Evolutionary conservation across 2,113 vertebrate species (phyloP).

Genomic region (Arvicanthis niloticus): DNA sequence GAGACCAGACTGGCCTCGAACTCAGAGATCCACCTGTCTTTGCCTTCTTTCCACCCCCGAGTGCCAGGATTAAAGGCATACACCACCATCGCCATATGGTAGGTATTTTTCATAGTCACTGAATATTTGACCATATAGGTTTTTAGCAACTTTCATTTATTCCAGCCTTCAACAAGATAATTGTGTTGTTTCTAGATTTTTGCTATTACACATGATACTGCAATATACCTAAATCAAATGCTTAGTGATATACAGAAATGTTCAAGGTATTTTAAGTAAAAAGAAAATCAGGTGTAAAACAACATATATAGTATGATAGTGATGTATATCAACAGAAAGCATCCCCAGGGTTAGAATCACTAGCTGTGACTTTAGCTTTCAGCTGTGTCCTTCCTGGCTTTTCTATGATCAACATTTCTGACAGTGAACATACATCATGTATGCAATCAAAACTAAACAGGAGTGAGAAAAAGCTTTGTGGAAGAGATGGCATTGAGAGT

Average conservation of each 20-base stretch:
- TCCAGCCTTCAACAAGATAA: neutral
- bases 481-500: slow-evolving; percentile 36
- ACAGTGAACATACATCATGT: neutral
- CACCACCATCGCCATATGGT: neutral
- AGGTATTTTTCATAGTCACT: neutral
- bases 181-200: slow-evolving; percentile 38
- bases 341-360: neutral
- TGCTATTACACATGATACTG: neutral
- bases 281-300: slow-evolving; percentile 4
- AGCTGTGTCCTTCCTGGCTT: slow-evolving; percentile 19
- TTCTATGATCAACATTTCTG: slow-evolving; percentile 43
- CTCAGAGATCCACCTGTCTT: neutral
- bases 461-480: slow-evolving; percentile 20
- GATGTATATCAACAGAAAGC: neutral
- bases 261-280: slow-evolving; percentile 22
- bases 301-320: neutral
- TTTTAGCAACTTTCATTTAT: neutral
- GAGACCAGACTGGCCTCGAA: neutral
- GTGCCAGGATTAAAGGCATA: neutral
- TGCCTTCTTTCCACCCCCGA: neutral
- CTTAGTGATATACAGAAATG: neutral
- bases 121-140: neutral
- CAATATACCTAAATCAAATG: neutral
- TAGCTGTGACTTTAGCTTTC: slow-evolving; percentile 9
- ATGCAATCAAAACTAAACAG: neutral